Conservation (phyloP, 2,797 vertebrate genomes). For the Leuciscus waleckii region DNA sequence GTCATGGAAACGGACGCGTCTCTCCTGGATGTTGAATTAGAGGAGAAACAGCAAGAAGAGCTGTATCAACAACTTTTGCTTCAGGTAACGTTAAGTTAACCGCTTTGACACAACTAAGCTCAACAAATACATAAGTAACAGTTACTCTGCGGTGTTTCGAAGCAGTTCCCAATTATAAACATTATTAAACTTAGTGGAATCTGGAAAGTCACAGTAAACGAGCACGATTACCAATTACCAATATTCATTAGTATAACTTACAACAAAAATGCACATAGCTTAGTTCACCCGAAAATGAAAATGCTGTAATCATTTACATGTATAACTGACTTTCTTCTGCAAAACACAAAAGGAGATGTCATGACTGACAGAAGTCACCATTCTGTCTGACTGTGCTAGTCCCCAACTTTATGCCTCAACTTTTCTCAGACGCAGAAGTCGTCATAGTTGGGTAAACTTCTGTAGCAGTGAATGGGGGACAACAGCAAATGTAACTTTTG, state of each 20-base stretch:
- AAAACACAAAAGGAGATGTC: background rate
- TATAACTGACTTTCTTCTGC: background rate
- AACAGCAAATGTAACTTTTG: too few relatives aligned
- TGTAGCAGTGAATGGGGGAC: too few relatives aligned
- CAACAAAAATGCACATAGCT: background rate
- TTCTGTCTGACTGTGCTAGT: background rate
- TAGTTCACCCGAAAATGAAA: background rate
- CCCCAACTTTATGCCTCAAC: too few relatives aligned
- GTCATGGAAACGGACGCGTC: slow-evolving; percentile 54
- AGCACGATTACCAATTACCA: background rate
- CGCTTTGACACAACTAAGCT: background rate
- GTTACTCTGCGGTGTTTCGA: background rate
- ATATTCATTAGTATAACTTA: background rate
- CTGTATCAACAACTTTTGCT: slow-evolving; percentile 53
- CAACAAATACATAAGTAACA: too few relatives aligned
- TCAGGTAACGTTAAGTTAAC: slow-evolving; percentile 29
- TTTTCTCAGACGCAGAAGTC: too few relatives aligned
- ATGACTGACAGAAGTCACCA: background rate
- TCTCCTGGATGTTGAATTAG: slow-evolving; percentile 45
- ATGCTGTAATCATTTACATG: background rate
- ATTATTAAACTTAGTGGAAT: background rate
- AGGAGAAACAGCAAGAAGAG: slow-evolving; percentile 41
- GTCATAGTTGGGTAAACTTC: too few relatives aligned
- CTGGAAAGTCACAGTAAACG: background rate
- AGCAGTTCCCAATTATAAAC: background rate